Evolutionary conservation across 2,888 invertebrate genomes (phyloP), one percentile per base, ranked within the genome.

Genomic region (Alloscopus bannaensis): DNA sequence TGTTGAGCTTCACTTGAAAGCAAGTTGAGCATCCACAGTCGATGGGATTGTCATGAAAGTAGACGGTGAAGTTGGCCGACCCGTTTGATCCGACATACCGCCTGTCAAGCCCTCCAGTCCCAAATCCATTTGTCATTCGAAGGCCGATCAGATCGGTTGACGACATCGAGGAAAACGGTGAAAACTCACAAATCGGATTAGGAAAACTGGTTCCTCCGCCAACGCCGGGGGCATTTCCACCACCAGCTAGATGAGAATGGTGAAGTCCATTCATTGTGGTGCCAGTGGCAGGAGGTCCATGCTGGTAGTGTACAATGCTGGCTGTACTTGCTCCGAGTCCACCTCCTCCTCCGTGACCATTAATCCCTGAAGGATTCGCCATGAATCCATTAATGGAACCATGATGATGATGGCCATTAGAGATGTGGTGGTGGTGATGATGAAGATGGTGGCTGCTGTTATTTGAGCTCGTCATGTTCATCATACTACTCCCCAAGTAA

Each of bases 11-110:
- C 52, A 78, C 80, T 80, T 84, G 81, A 78, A 83, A 85, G 75
- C 86, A 86, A 22, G 80, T 75, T 22, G 84, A 79, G 76, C 86
- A 86, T n/a, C 86, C 86, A 79, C 86, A 86, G 73, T 86, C 86
- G 8, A 83, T 66, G 6, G 84, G 84, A 77, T 83, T 84, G 77
- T 86, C 86, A 79, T 86, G 86, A 76, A 80, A 85, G 65, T 81
- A 84, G 18, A 81, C 83, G 36, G 73, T 81, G 62, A 72, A 72
- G 55, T 73, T 73, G 18, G 68, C 71, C 29, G 71, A 71, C 16
- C 77, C 77, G 31, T 77, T 80, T 29, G 78, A 73, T 42, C 71
- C 75, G 1, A 81, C 80, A 22, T 76, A 78, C 52, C 83, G 62
- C 55, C 78, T 81, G 42, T 83, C 84, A 40, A 81, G 69, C 40